Evolutionary conservation across 2,113 vertebrate species (phyloP), one percentile per base, ranked within the genome.

Genomic region (Apteryx owenii): DNA sequence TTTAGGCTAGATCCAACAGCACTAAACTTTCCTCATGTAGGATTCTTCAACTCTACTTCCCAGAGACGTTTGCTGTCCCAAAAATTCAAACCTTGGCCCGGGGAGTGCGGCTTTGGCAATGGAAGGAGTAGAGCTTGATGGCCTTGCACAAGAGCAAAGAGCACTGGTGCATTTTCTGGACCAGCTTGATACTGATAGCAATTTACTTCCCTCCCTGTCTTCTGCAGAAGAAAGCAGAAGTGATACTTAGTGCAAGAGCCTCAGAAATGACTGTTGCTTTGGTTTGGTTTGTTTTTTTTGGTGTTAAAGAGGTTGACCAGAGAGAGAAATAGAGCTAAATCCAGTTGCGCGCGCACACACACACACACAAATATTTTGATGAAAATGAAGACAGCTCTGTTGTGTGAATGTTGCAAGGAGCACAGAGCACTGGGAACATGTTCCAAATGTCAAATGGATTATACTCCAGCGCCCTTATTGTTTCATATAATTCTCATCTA

Each of bases 371-470:
- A 66, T 9, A 40, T 2, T 61, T 91, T 50, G 86, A 70, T 54
- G 90, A 20, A 69, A 76, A 95, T 72, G 73, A 88, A 88, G 93
- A 79, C 7, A 4, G 50, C n/a, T 82, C 29, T 76, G 78, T 46
- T 44, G 83, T 20, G 23, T 26, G 90, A 85, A 62, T 6, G 33
- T 92, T 94, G 23, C 3, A 13, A 91, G 51, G 81, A 76, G 60
- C 60, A 58, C 9, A 8, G 81, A 86, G 93, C 83, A 23, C 93
- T 12, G 81, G 92, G 76, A 92, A 94, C 96, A 19, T 61, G 83
- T 90, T 95, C 88, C 66, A 69, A 96, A 90, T 88, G 89, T 97
- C 91, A 97, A 92, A 93, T 21, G 79, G 90, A 97, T 95, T 93
- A 93, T 75, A 82, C 95, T 91, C 80, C 90, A 78, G 92, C 10